These are phyloP conservation scores for Tachyglossus aculeatus DNA, from an alignment of 2,797 vertebrate genomes.

Conservation along the genomic window DNA sequence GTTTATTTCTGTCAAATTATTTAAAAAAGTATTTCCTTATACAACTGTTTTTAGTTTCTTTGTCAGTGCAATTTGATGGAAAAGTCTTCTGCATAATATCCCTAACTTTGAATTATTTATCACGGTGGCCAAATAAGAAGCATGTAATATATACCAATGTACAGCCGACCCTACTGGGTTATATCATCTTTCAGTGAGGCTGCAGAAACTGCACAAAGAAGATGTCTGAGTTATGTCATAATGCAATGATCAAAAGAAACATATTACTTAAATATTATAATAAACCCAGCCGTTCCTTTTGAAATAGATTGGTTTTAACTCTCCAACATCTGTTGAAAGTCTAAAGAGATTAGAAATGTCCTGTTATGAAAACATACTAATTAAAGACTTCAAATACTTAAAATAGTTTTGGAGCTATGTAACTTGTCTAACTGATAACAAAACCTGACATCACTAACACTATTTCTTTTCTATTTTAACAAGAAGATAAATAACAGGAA, in stretches of 20 bases:
- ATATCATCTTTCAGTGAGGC: constrained; percentile 63
- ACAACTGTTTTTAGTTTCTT: constrained; percentile 53
- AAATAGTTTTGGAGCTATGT: constrained; percentile 66
- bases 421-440: constrained; percentile 68
- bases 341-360: constrained; percentile 64
- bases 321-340: constrained; percentile 71
- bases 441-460: constrained; percentile 63
- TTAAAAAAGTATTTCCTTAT: constrained; percentile 31
- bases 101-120: constrained; percentile 66
- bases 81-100: constrained; percentile 57
- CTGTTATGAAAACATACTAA: constrained; percentile 70
- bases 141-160: constrained; percentile 35
- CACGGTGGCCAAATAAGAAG: constrained; percentile 60
- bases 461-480: constrained; percentile 69
- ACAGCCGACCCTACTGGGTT: constrained; percentile 58
- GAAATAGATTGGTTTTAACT: constrained; percentile 71
- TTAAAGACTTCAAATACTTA: constrained; percentile 72
- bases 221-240: constrained; percentile 76
- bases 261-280: constrained; percentile 70
- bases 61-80: constrained; percentile 67
- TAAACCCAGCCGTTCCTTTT: constrained; percentile 69
- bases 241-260: constrained; percentile 70
- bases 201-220: constrained; percentile 67
- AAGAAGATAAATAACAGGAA: constrained; percentile 58
- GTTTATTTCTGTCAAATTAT: no score